A percentile compares a stretch with the other conserved stretches of the same genome.
These are phyloP conservation scores for Rhadina sibilatrix DNA, from an alignment of 2,113 vertebrate genomes.

Conservation along the genomic window DNA sequence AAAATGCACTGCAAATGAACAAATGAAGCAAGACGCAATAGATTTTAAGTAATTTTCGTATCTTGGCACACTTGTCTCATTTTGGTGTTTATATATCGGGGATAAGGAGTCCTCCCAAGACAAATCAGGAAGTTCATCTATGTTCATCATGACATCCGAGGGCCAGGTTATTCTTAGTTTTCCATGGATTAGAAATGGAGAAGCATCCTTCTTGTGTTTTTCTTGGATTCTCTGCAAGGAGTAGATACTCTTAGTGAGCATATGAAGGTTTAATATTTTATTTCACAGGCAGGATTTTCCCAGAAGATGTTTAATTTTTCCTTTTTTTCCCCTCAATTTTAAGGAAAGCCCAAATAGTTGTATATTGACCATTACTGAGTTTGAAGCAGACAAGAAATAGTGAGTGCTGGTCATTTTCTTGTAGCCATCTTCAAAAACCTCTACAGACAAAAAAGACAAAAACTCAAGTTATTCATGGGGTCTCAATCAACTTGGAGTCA, in stretches of 20 bases:
- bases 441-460: not conserved
- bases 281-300: not conserved
- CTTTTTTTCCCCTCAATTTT: not conserved
- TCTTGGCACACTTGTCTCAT: not conserved
- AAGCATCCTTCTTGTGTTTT: not conserved
- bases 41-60: not conserved
- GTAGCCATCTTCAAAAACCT: not conserved
- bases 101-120: not conserved
- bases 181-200: not conserved
- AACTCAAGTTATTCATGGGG: not conserved
- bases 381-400: not conserved
- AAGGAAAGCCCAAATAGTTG: not conserved
- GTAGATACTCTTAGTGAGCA: not conserved
- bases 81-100: not conserved
- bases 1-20: not conserved
- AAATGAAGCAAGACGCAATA: not conserved
- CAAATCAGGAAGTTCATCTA: not conserved
- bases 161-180: not conserved
- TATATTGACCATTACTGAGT: not conserved
- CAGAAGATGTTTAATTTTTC: not conserved
- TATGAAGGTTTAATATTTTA: not conserved
- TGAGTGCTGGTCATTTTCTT: not conserved
- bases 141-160: accelerated
- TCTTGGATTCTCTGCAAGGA: not conserved
- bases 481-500: not conserved